These are phyloP conservation scores for Cosmia trapezina DNA, from an alignment of 2,888 invertebrate species.

Conservation along the genomic window DNA sequence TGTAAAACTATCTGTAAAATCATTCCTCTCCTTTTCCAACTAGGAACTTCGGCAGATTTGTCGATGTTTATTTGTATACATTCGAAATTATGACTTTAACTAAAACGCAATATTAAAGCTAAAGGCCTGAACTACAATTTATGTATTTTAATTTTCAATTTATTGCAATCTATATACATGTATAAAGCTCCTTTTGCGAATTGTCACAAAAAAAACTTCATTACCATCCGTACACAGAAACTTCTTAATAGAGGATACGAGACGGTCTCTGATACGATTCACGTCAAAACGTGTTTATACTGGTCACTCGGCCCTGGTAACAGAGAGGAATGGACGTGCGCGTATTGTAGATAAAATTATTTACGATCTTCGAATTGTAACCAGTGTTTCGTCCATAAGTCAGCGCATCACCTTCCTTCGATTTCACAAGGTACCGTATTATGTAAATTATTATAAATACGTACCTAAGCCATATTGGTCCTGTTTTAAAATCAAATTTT, in stretches of 20 bases:
- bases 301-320: neutral
- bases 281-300: too few relatives aligned
- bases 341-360: neutral
- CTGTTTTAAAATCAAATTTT: too few relatives aligned
- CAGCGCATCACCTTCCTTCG: neutral
- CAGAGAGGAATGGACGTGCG: neutral
- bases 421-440: neutral
- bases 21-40: slow-evolving; percentile 1
- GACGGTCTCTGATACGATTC: too few relatives aligned
- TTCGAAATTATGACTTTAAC: slow-evolving; percentile 1
- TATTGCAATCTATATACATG: neutral
- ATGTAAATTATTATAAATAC: slow-evolving; percentile 1
- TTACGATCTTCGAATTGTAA: neutral
- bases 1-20: neutral
- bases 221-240: neutral
- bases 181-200: neutral
- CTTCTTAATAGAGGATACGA: neutral
- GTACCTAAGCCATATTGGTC: neutral
- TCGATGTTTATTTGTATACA: slow-evolving; percentile 1
- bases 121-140: slow-evolving; percentile 3
- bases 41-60: slow-evolving; percentile 1
- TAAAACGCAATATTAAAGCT: neutral
- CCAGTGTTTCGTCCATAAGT: neutral
- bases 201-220: slow-evolving; percentile 1
- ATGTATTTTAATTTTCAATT: neutral